These are phyloP conservation scores for Muntiacus reevesi DNA, from an alignment of 2,113 vertebrate species.

Conservation along the genomic window DNA sequence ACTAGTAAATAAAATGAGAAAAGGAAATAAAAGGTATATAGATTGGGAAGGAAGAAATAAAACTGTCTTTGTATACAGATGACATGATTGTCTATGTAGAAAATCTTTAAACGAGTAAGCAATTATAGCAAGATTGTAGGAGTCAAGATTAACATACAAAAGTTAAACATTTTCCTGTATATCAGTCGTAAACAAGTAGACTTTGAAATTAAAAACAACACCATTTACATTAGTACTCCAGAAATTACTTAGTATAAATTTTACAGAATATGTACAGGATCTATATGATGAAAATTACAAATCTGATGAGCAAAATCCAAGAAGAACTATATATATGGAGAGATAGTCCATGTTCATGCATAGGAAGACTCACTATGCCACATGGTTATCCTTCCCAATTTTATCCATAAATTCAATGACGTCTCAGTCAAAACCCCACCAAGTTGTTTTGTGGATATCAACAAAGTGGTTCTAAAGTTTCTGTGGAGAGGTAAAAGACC, in stretches of 20 bases:
- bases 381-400: neutral
- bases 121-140: neutral
- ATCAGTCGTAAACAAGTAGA: neutral
- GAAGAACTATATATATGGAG: neutral
- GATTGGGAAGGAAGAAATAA: neutral
- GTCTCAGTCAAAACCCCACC: neutral
- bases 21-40: neutral
- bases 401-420: neutral
- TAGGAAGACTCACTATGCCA: neutral
- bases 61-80: neutral
- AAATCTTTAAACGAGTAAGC: neutral
- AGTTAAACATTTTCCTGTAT: neutral
- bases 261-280: neutral
- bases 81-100: neutral
- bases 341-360: neutral
- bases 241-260: neutral
- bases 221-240: neutral
- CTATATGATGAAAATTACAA: neutral
- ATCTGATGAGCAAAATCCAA: neutral
- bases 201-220: neutral
- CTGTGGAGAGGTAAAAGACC: neutral
- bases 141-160: neutral
- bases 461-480: neutral
- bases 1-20: neutral
- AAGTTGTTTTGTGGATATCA: neutral